phyloP scores from a whole-genome alignment of 1,140 invertebrate genomes.

The Steinernema feltiae region DNA sequence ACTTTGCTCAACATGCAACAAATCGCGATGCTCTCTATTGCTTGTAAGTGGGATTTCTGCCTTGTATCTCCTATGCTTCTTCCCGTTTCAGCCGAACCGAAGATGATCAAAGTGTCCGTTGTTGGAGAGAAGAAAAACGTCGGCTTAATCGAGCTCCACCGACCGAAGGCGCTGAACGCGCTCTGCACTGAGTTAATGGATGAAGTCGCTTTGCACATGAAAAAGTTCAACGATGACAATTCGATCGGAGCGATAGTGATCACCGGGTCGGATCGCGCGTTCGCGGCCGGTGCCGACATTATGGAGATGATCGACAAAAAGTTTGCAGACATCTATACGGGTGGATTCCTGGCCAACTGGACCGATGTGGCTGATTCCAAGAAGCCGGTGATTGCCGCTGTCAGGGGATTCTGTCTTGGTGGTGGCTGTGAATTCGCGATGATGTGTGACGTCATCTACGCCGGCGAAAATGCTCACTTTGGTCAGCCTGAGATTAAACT shows the following conservation, averaged over 20 bases:
- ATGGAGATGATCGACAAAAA: slow-evolving; percentile 77
- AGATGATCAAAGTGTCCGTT: background rate
- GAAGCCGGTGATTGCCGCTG: slow-evolving; percentile 91
- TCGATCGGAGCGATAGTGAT: background rate
- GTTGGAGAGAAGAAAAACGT: background rate
- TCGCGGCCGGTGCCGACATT: slow-evolving; percentile 77
- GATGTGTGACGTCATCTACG: slow-evolving; percentile 99
- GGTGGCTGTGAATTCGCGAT: slow-evolving; percentile 95
- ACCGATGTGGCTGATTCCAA: slow-evolving; percentile 67
- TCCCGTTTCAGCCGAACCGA: background rate
- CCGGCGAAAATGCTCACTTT: slow-evolving; percentile 91
- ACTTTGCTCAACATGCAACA: background rate
- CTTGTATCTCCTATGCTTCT: background rate
- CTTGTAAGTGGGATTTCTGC: too few species aligned
- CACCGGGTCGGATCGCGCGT: background rate
- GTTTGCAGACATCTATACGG: slow-evolving; percentile 62
- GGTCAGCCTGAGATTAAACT: slow-evolving; percentile 89
- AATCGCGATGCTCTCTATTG: background rate
- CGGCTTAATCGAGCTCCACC: background rate
- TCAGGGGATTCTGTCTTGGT: slow-evolving; percentile 81
- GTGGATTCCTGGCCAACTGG: slow-evolving; percentile 73
- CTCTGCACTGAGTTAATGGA: background rate
- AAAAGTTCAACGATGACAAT: background rate
- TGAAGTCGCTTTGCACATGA: slow-evolving; percentile 1
- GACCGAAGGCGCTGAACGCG: background rate